Conservation (phyloP, 2,888 invertebrate species). For the Oxytorus armatus region DNA sequence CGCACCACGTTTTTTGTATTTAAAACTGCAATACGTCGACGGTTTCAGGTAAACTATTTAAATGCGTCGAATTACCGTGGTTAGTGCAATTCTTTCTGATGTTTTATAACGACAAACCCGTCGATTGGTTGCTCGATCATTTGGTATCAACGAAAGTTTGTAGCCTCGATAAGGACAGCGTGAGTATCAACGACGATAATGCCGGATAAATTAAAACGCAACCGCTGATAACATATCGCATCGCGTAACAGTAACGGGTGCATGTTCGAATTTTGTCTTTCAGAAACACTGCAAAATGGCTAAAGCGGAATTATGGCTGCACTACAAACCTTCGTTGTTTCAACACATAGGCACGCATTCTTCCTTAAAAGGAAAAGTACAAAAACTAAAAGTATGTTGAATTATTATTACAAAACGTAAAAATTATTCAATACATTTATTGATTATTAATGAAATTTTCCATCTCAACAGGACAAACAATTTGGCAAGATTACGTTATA, state of each 20-base stretch:
- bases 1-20: not conserved
- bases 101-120: conserved; percentile 98
- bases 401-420: not conserved
- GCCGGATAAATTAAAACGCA: not conserved
- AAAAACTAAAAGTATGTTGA: conserved; percentile 92
- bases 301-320: conserved; percentile 92
- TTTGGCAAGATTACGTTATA: conserved; percentile 93
- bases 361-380: conserved; percentile 97
- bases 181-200: conserved; percentile 84
- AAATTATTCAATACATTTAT: conserved; percentile 24
- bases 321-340: conserved; percentile 95
- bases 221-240: not conserved
- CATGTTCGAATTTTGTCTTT: conserved; percentile 75
- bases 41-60: conserved; percentile 92
- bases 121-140: conserved; percentile 97
- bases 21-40: conserved; percentile 13
- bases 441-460: conserved; percentile 19
- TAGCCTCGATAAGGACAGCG: conserved; percentile 90
- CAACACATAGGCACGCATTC: conserved; percentile 98
- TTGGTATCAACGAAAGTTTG: conserved; percentile 96
- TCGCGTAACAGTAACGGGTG: not conserved
- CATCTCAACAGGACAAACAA: conserved; percentile 90
- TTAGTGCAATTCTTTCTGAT: conserved; percentile 96
- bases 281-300: conserved; percentile 94
- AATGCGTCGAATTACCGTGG: conserved; percentile 93